Evolutionary conservation across 2,888 invertebrate species (phyloP).

Genomic region (Phaedon cochleariae): DNA sequence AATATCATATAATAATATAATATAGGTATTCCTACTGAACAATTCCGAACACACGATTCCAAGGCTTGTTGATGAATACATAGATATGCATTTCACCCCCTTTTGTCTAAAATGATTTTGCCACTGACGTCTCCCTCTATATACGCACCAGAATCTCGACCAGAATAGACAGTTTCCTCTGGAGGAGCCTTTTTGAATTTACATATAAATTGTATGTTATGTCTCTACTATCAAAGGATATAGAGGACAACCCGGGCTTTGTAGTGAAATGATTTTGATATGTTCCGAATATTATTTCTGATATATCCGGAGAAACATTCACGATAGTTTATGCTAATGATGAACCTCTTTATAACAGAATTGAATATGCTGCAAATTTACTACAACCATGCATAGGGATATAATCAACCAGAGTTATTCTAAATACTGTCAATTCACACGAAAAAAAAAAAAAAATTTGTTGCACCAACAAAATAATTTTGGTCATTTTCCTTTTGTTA

Average conservation of each 20-base stretch:
- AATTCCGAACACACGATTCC: too few relatives aligned
- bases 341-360: neutral
- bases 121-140: conserved; percentile 37
- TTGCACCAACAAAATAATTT: too few relatives aligned
- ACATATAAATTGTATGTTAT: conserved; percentile 55
- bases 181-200: conserved; percentile 49
- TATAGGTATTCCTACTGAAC: too few relatives aligned
- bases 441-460: too few relatives aligned
- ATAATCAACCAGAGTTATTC: too few relatives aligned
- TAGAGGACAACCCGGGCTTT: conserved; percentile 44
- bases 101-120: neutral
- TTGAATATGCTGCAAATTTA: too few relatives aligned
- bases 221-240: conserved; percentile 49
- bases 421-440: too few relatives aligned
- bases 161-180: conserved; percentile 37
- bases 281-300: conserved; percentile 33
- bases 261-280: conserved; percentile 42
- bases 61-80: too few relatives aligned
- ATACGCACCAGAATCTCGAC: conserved; percentile 25
- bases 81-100: neutral
- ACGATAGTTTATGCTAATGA: neutral
- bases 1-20: too few relatives aligned
- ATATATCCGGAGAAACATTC: conserved; percentile 18
- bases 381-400: too few relatives aligned
- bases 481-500: too few relatives aligned